Evolutionary conservation across 1,140 invertebrate genomes (phyloP), one percentile per base, ranked within the genome.

Genomic region (Cheumatopsyche charites): DNA sequence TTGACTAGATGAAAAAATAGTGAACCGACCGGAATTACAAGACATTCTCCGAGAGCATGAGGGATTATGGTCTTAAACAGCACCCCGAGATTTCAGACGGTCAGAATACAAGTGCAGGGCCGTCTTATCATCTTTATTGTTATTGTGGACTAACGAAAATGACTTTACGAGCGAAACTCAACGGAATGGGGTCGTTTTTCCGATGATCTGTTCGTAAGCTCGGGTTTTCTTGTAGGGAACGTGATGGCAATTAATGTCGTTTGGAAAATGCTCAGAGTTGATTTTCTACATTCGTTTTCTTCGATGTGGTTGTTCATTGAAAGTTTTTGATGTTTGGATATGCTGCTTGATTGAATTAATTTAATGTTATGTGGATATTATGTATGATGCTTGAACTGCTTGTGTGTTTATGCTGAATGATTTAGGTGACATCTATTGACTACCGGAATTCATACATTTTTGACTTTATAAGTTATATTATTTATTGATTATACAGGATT

Each of bases 1-100:
- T 68, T 68, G 66, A 41, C 49, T 68, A 68, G 42, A 68, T 68
- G 41, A 68, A 68, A 68, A 66, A 68, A 68, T 68, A 68, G 66
- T 68, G 66, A 68, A 47, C 66, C 12, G 5, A 17, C 25, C 13
- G 47, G 49, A 45, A 49, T 68, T 68, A 68, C 42, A 45, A 55
- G 66, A 68, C 66, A 36, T 68, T 68, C 55, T 19, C 66, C 12
- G 26, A 13, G 49, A 45, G 49, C 43, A 68, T 68, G 66, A 68
- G 25, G 66, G 66, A 68, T 68, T 68, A 68, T 45, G 49, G 45
- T 43, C 23, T 58, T 68, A 68, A 55, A 55, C 29, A 36, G 23
- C 55, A 13, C 21, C 23, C 21, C 13, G 23, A 23, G 55, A 58
- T 58, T 25, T 58, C 55, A 25, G 55, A 11, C 2, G 23, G 4